phyloP scores from a whole-genome alignment of 2,797 vertebrate genomes.

The Lagocephalus sceleratus region DNA sequence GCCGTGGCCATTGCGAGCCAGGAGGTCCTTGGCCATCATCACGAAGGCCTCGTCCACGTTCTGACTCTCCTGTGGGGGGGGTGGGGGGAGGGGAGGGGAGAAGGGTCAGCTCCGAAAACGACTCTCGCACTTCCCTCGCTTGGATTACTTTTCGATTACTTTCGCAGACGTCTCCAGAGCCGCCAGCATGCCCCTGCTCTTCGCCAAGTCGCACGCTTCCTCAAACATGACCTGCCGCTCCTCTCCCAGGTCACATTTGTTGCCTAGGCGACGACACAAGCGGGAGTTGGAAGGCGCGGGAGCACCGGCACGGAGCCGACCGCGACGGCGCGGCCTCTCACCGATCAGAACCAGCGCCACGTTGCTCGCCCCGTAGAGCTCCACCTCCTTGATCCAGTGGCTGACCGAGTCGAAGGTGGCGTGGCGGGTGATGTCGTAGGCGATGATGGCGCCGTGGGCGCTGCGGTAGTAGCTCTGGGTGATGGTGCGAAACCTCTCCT shows the following conservation, averaged over 20 bases:
- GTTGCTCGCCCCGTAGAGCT: conserved; percentile 86
- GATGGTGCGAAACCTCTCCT: conserved; percentile 93
- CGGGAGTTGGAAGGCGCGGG: too few species aligned
- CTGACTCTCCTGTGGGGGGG: conserved; percentile 58
- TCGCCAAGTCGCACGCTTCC: conserved; percentile 60
- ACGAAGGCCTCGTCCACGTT: conserved; percentile 70
- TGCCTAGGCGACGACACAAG: conserved; percentile 43
- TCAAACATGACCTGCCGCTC: conserved; percentile 60
- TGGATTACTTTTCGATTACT: conserved; percentile 37
- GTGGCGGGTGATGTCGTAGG: conserved; percentile 88
- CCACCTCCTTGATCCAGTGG: conserved; percentile 90
- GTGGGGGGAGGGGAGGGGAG: not conserved
- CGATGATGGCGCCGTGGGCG: conserved; percentile 89
- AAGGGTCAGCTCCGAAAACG: conserved; percentile 2
- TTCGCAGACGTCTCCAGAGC: conserved; percentile 74
- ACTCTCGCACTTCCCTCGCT: too few species aligned
- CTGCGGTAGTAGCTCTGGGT: conserved; percentile 95
- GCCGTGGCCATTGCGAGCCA: conserved; percentile 62
- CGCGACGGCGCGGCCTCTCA: conserved; percentile 42
- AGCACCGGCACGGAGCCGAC: too few species aligned
- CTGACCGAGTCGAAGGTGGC: conserved; percentile 87
- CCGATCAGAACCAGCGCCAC: conserved; percentile 88
- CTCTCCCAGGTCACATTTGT: conserved; percentile 69
- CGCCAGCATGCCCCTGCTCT: conserved; percentile 58
- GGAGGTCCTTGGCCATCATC: conserved; percentile 71